These are phyloP conservation scores for Psammodynastes pulverulentus DNA, from an alignment of 2,113 vertebrate species.

Conservation along the genomic window DNA sequence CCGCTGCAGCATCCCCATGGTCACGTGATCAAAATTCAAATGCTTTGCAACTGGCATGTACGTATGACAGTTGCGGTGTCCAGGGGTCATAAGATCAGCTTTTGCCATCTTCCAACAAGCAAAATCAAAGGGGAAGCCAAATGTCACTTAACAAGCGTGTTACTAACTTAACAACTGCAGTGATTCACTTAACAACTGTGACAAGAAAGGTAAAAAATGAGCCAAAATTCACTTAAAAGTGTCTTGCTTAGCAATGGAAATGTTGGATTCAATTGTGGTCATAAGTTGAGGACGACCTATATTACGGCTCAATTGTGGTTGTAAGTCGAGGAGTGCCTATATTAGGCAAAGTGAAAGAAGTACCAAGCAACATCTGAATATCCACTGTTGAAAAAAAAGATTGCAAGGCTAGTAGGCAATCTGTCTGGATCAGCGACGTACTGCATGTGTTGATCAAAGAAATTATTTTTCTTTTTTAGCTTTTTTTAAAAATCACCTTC, in stretches of 20 bases:
- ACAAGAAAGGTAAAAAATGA: background rate
- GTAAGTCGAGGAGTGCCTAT: too few relatives aligned
- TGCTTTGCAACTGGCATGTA: background rate
- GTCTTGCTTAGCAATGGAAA: background rate
- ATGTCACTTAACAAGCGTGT: too few relatives aligned
- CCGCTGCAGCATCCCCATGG: background rate
- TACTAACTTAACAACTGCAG: background rate
- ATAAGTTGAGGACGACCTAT: background rate
- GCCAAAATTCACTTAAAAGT: background rate
- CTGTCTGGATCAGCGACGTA: background rate
- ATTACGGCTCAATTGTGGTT: too few relatives aligned
- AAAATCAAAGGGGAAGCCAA: background rate
- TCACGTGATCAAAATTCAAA: background rate
- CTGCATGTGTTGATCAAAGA: background rate
- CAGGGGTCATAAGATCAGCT: background rate
- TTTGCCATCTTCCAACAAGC: background rate
- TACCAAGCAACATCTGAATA: background rate
- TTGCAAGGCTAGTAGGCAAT: too few relatives aligned
- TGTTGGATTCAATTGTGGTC: background rate
- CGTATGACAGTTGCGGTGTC: background rate
- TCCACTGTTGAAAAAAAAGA: background rate
- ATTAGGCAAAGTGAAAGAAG: background rate
- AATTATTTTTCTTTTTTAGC: background rate
- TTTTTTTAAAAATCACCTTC: constrained; percentile 72
- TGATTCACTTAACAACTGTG: background rate